Percentiles rank a stretch among this genome's conserved stretches.
Conservation (phyloP, 2,113 vertebrate species). For the Megaceryle torquata region DNA sequence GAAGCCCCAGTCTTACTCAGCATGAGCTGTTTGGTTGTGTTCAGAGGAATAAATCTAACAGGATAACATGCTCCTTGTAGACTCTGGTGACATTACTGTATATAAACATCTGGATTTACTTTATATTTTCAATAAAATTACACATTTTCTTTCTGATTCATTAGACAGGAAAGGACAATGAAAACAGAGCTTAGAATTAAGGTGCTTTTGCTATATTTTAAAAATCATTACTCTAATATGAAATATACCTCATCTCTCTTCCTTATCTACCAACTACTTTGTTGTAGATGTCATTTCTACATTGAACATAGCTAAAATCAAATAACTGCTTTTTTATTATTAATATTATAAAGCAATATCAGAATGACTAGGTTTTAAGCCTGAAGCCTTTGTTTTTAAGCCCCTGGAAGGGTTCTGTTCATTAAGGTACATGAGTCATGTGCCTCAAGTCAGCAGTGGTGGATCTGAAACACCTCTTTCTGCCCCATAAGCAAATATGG, state of each 20-base stretch:
- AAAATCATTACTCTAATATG: background rate
- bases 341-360: background rate
- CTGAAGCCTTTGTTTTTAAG: background rate
- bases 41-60: background rate
- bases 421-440: background rate
- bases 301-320: background rate
- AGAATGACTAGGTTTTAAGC: background rate
- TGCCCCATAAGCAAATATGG: fast-evolving
- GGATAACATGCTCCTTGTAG: background rate
- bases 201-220: background rate
- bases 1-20: constrained; percentile 12
- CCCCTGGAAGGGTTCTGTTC: background rate
- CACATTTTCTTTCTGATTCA: background rate
- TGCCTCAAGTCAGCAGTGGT: background rate
- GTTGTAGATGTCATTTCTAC: background rate
- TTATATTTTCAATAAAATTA: background rate
- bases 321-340: background rate
- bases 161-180: background rate
- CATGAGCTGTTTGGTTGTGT: background rate
- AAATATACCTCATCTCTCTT: background rate
- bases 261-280: background rate
- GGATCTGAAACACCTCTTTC: background rate
- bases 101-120: background rate
- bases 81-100: background rate
- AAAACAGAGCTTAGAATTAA: background rate